phyloP scores from a whole-genome alignment of 1,140 invertebrate species.

The Euwallacea fornicatus region DNA sequence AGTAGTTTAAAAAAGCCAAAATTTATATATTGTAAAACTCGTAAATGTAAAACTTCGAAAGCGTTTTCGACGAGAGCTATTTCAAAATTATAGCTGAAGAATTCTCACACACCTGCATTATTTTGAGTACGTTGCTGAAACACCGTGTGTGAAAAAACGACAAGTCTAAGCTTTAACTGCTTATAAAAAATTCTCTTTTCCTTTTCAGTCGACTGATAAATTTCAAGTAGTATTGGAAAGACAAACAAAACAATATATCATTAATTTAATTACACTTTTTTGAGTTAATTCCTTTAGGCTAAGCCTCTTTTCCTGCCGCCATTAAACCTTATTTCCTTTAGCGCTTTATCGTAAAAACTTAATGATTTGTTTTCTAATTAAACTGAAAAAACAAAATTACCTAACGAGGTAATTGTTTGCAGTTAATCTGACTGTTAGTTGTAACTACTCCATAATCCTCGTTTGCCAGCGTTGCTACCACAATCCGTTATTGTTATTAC shows the following conservation, averaged over 20 bases:
- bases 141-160: too few species aligned
- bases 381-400: conserved; percentile 23
- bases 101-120: too few species aligned
- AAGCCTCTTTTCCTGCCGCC: conserved; percentile 5
- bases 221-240: background rate
- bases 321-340: conserved; percentile 13
- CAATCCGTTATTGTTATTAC: conserved; percentile 18
- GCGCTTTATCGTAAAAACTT: conserved; percentile 15
- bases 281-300: background rate
- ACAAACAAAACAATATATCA: conserved; percentile 5
- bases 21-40: too few species aligned
- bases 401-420: conserved; percentile 26
- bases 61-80: too few species aligned
- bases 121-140: too few species aligned
- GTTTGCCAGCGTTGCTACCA: background rate
- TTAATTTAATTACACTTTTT: conserved; percentile 1
- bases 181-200: too few species aligned
- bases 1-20: too few species aligned
- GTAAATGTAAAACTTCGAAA: too few species aligned
- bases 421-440: conserved; percentile 26
- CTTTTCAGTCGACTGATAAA: too few species aligned
- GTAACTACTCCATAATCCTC: conserved; percentile 21
- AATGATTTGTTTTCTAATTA: conserved; percentile 25
- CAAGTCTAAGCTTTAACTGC: too few species aligned
- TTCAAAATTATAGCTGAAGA: too few species aligned